Percentiles rank a stretch among this genome's conserved stretches.
phyloP scores from a whole-genome alignment of 2,113 vertebrate species.

The Balaeniceps rex region DNA sequence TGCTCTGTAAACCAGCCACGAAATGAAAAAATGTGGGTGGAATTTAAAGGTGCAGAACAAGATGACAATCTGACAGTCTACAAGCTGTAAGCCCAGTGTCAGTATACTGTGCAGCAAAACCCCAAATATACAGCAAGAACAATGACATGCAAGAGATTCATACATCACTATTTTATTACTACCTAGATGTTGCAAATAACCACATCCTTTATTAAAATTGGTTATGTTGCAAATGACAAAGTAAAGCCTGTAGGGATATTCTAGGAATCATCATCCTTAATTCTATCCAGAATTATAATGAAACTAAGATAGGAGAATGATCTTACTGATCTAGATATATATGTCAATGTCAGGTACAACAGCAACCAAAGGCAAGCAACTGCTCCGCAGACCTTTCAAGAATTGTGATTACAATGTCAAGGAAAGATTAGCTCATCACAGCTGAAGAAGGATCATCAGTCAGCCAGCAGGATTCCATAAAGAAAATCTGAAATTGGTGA shows the following conservation, averaged over 20 bases:
- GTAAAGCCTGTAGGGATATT: background rate
- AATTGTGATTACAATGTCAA: background rate
- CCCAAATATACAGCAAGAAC: background rate
- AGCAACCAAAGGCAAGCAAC: background rate
- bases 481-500: slow-evolving; percentile 23
- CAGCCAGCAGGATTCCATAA: slow-evolving; percentile 43
- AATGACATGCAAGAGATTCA: background rate
- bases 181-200: background rate
- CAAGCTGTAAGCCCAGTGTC: background rate
- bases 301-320: background rate
- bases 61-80: background rate
- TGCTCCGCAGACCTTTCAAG: background rate
- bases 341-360: background rate
- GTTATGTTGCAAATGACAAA: background rate
- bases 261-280: background rate
- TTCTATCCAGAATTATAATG: background rate
- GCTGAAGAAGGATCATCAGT: slow-evolving; percentile 22
- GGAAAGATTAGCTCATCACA: slow-evolving; percentile 16
- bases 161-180: background rate
- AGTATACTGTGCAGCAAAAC: background rate
- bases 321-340: background rate
- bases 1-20: background rate
- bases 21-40: background rate
- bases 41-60: background rate
- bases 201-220: background rate